phyloP scores from a whole-genome alignment of 2,888 invertebrate genomes.

The Caenorhabditis becei region DNA sequence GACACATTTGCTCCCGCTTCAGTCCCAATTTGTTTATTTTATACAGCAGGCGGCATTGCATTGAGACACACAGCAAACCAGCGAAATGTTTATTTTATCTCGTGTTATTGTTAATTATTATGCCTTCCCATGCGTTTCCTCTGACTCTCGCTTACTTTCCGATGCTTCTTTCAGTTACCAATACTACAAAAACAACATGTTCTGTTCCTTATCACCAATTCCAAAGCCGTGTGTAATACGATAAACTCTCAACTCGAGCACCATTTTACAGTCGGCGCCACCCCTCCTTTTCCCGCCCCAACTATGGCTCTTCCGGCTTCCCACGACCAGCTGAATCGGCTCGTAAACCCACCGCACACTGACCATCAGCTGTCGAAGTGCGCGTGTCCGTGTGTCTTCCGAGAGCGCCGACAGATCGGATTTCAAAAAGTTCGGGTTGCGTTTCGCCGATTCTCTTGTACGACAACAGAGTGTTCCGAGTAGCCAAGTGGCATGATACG shows the following conservation, averaged over 20 bases:
- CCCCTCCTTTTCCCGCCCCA: constrained; percentile 6
- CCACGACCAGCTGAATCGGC: neutral
- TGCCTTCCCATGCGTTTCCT: neutral
- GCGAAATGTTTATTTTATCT: constrained; percentile 42
- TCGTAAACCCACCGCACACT: constrained; percentile 1
- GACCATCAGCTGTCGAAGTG: constrained; percentile 41
- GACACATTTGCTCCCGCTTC: constrained; percentile 19
- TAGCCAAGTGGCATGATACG: neutral
- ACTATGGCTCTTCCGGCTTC: neutral
- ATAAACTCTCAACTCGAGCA: no score
- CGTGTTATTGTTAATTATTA: constrained; percentile 35
- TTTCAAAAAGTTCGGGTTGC: constrained; percentile 54
- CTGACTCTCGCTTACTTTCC: no score
- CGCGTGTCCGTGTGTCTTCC: constrained; percentile 20
- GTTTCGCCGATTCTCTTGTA: constrained; percentile 25
- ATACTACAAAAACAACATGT: neutral
- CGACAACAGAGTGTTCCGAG: neutral
- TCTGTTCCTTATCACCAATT: neutral
- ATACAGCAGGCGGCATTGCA: constrained; percentile 17
- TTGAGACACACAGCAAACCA: constrained; percentile 9
- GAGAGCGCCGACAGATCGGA: constrained; percentile 33
- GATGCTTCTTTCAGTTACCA: no score
- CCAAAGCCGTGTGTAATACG: no score
- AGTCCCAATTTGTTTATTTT: constrained; percentile 39
- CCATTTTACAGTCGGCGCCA: no score